Conservation (phyloP, 2,113 vertebrate species). For the Pholis gunnellus region DNA sequence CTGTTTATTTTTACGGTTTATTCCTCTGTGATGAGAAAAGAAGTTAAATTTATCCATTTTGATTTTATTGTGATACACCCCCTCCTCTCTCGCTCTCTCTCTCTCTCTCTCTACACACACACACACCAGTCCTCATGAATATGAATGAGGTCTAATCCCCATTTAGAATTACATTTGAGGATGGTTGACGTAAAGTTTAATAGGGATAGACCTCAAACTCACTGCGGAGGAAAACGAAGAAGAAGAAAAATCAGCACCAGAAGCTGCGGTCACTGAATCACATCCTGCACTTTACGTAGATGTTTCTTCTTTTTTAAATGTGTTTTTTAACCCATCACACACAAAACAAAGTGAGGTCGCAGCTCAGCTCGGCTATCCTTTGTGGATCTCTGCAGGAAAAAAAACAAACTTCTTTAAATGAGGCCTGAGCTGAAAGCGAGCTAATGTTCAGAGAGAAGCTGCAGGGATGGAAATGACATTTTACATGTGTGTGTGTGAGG, state of each 20-base stretch:
- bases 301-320: constrained; percentile 16
- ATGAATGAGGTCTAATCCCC: constrained; percentile 86
- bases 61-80: constrained; percentile 74
- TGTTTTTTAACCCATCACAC: constrained; percentile 31
- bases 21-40: neutral
- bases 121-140: constrained; percentile 82
- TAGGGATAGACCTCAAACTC: constrained; percentile 78
- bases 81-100: neutral
- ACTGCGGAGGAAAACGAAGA: constrained; percentile 66
- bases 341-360: constrained; percentile 70
- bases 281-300: constrained; percentile 68
- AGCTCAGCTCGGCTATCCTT: constrained; percentile 83
- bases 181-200: constrained; percentile 87
- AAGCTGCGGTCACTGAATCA: constrained; percentile 77
- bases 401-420: constrained; percentile 85
- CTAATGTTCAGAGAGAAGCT: constrained; percentile 89
- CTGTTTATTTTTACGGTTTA: neutral
- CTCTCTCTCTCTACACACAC: constrained; percentile 3
- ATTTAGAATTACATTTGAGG: constrained; percentile 88
- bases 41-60: constrained; percentile 77
- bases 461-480: constrained; percentile 82
- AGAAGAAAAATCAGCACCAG: constrained; percentile 36
- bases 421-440: constrained; percentile 90
- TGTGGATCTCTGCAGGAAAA: constrained; percentile 85
- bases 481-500: constrained; percentile 55